Conservation (phyloP, 2,888 invertebrate species). For the Athalia circularis region DNA sequence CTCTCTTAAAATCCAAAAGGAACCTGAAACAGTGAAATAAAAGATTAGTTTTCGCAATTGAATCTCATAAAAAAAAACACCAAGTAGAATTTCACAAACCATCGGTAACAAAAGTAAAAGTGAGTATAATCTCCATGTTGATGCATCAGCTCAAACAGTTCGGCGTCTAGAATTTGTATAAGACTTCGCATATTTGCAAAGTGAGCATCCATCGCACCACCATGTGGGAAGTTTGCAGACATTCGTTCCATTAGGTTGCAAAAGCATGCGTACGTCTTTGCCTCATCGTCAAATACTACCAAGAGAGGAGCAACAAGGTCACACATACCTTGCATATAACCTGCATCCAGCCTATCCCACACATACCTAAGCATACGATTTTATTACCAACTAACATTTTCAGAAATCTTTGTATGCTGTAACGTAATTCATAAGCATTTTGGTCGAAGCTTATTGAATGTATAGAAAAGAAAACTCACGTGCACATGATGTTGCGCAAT, state of each 20-base stretch:
- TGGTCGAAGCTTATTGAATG: not conserved
- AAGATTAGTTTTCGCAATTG: not conserved
- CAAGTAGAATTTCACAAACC: conserved; percentile 75
- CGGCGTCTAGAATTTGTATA: conserved; percentile 93
- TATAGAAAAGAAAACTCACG: conserved; percentile 78
- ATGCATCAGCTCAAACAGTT: conserved; percentile 96
- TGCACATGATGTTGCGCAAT: conserved; percentile 96
- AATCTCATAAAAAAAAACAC: not conserved
- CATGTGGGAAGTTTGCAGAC: conserved; percentile 93
- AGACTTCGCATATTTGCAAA: conserved; percentile 96
- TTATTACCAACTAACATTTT: conserved; percentile 8
- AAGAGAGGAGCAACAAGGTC: conserved; percentile 94
- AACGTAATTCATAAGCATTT: not conserved
- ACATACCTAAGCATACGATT: conserved; percentile 84
- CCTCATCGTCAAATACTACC: conserved; percentile 95
- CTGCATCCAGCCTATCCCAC: conserved; percentile 95
- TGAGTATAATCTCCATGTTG: conserved; percentile 97
- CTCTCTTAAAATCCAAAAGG: conserved; percentile 95
- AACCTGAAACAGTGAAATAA: conserved; percentile 74
- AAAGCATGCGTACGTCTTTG: conserved; percentile 93
- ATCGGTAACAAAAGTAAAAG: conserved; percentile 98
- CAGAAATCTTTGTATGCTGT: not conserved
- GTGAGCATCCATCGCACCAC: conserved; percentile 96
- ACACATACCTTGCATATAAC: conserved; percentile 99
- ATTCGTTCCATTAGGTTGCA: conserved; percentile 93